phyloP scores from a whole-genome alignment of 2,888 invertebrate species.

The Bhutanitis thaidina region DNA sequence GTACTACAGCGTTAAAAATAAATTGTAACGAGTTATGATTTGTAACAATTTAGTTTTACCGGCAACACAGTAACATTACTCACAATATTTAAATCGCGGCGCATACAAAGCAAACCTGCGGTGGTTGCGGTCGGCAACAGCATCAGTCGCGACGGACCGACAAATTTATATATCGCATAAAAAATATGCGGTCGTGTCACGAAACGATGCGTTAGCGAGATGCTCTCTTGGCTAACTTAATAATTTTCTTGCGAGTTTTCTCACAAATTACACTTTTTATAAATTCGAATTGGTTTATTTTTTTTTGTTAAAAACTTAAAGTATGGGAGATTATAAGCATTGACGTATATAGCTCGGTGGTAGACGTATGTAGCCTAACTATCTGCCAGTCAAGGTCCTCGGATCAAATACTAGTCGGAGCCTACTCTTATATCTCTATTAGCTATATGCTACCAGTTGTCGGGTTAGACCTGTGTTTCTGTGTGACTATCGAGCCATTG shows the following conservation, averaged over 20 bases:
- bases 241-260: neutral
- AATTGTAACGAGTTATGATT: no score
- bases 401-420: no score
- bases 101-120: slow-evolving; percentile 28
- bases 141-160: slow-evolving; percentile 39
- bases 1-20: no score
- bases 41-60: neutral
- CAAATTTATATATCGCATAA: slow-evolving; percentile 54
- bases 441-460: no score
- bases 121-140: slow-evolving; percentile 37
- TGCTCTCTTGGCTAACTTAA: neutral
- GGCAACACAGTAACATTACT: slow-evolving; percentile 31
- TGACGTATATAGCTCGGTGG: no score
- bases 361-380: no score
- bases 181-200: slow-evolving; percentile 36
- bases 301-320: neutral
- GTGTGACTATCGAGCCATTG: no score
- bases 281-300: neutral
- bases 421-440: no score
- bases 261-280: slow-evolving; percentile 2
- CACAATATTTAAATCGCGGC: slow-evolving; percentile 47
- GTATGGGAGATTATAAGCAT: no score
- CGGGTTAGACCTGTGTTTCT: no score
- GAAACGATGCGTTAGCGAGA: slow-evolving; percentile 22
- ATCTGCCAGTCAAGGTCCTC: no score